Base-by-base conservation (phyloP, 2,888 invertebrate species). In the Parnassius glacialis region DNA sequence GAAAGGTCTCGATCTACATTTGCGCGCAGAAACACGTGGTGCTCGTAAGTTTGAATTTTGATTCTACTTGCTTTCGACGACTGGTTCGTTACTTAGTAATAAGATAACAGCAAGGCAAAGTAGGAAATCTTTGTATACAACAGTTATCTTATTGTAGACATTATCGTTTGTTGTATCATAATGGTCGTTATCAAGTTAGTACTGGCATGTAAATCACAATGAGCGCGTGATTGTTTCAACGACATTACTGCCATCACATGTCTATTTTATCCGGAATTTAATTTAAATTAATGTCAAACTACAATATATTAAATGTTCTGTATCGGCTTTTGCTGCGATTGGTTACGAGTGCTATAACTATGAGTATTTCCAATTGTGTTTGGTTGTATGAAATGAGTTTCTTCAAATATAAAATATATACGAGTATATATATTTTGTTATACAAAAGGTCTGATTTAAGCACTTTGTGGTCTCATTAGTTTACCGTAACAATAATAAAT, bases 11-110 rank as follows among this genome's bases (percentile, higher is more conserved):
- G 88, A 70, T 78, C 80, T 56, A 74, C 74, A 67, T 80, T 82
- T 71, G 85, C 80, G 62, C 90, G 92, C 72, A 83, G 92, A 70
- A 92, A 92, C 81, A 92, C 92, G 72, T 92, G 92, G 92, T 91
- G 92, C 83, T 85, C 92, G 92, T 92, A 85, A 91, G 91, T 88
- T 74, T 16, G 25, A 52, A 13, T n/a, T 60, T 51, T 60, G 25
- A 53, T 52, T 48, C 13, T 48, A 48, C 3, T 13, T 25, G 20
- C 41, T 25, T 53, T 54, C 43, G 12, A 13, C 42, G 55, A 43
- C 11, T 45, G 51, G 56, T 56, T 59, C 20, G n/a, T 52, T 34
- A 47, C 45, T 61, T 16, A 42, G 45, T 61, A 65, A 62, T 61
- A 68, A 61, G 45, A 62, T 65, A 64, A 57, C 65, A 57, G 57